Evolutionary conservation across 1,140 invertebrate species (phyloP).

Genomic region (Lutraria rhynchaena): DNA sequence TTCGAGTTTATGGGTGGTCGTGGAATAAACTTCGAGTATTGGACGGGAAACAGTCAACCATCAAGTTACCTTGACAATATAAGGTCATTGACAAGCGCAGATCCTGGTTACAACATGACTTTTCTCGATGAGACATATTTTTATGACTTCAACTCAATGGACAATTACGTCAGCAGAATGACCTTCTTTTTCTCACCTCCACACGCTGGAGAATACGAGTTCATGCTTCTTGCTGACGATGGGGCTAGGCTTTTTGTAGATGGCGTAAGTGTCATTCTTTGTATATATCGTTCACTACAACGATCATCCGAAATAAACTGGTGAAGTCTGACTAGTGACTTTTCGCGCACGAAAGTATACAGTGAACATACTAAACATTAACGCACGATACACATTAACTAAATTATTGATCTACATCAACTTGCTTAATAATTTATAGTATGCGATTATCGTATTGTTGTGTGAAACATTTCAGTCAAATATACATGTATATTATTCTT

Average conservation of each 20-base stretch:
- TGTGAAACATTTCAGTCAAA: no score
- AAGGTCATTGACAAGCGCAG: neutral
- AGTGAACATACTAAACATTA: no score
- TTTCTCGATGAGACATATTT: slow-evolving; percentile 45
- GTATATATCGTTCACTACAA: no score
- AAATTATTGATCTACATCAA: no score
- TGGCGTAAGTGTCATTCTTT: slow-evolving; percentile 46
- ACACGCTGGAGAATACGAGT: slow-evolving; percentile 50
- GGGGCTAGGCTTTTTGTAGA: slow-evolving; percentile 44
- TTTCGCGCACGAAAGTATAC: no score
- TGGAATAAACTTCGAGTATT: slow-evolving; percentile 55
- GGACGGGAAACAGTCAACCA: slow-evolving; percentile 4
- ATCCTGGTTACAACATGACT: slow-evolving; percentile 4
- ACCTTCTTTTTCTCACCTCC: slow-evolving; percentile 45
- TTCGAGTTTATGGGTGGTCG: slow-evolving; percentile 28
- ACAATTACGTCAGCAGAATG: slow-evolving; percentile 31
- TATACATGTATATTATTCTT: no score
- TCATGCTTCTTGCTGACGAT: slow-evolving; percentile 23
- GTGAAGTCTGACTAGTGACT: no score
- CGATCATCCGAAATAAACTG: no score
- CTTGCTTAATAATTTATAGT: no score
- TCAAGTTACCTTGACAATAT: slow-evolving; percentile 7
- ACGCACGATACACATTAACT: no score
- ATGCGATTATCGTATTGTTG: no score
- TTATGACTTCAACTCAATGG: slow-evolving; percentile 8